Evolutionary conservation across 2,797 vertebrate species (phyloP), one percentile per base, ranked within the genome.

Genomic region (Phrynocephalus vlangalii): DNA sequence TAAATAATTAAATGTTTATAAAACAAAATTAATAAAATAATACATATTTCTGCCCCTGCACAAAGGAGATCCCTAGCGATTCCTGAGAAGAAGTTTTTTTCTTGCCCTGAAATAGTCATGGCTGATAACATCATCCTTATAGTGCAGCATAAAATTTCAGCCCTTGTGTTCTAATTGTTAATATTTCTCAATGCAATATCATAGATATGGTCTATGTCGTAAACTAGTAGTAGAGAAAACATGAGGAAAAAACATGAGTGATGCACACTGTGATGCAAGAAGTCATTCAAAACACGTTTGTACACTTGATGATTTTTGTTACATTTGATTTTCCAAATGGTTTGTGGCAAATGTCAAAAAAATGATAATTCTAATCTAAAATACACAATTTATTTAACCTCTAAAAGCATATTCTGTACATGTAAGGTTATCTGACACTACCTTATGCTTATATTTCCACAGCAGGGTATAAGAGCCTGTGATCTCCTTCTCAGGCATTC

Each of bases 401-500:
- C 15, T 87, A 67, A 38, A 91, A 56, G 28, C 13, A 22, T 48
- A 0, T 30, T 88, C 73, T 89, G 71, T 80, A 11, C 48, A 44
- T 85, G 33, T 63, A 4, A 48, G 60, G 33, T 7, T 79, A 6
- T 56, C 0, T 96, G 85, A 96, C 72, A 72, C 90, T 16, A 68
- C 63, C 0, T 5, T 92, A 77, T 95, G 72, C 0, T 0, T 91
- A 5, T 94, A 84, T 90, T 90, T 26, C 79, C 86, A 92, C 93
- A 96, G 96, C 97, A 99, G 97, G 99, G 98, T 82, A 96, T 96
- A 52, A 96, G 97, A 87, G 97, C 99, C 1, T 98, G 98, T 90
- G 98, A 98, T 90, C 96, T 99, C 84, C 96, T 99, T 87, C 95
- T 99, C 92, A 98, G 98, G 90, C 98, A 99, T 90, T 98, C 98